Percentiles rank a stretch among this genome's conserved stretches.
Evolutionary conservation across 2,113 vertebrate species (phyloP).

Genomic region (Cebus imitator): DNA sequence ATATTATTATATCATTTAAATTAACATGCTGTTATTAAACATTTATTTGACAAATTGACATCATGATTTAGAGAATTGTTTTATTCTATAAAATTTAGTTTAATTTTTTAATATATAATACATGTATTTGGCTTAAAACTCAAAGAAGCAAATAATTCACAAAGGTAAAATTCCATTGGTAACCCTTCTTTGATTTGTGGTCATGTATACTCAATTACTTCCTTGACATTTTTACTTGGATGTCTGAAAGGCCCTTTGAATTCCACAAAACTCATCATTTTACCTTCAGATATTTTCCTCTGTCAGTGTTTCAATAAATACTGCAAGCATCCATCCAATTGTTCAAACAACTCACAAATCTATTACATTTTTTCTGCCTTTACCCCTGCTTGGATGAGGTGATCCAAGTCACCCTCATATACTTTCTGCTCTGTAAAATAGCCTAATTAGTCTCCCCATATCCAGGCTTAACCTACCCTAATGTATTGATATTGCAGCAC

Average conservation of each 20-base stretch:
- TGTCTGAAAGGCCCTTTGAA: background rate
- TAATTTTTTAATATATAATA: background rate
- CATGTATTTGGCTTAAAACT: background rate
- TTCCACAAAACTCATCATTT: background rate
- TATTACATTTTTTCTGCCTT: background rate
- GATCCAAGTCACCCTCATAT: background rate
- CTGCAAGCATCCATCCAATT: background rate
- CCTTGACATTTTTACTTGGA: background rate
- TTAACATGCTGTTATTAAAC: background rate
- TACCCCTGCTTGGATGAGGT: background rate
- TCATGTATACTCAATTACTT: background rate
- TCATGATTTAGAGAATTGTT: background rate
- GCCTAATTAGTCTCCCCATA: background rate
- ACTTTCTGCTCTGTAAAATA: background rate
- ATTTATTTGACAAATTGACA: background rate
- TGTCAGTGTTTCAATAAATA: background rate
- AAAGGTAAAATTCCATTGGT: background rate
- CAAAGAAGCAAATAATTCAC: background rate
- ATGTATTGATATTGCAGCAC: background rate
- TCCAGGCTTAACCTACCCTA: background rate
- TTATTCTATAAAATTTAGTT: background rate
- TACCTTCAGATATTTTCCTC: background rate
- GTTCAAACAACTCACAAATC: background rate
- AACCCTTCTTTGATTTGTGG: background rate
- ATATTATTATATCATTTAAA: background rate